phyloP scores from a whole-genome alignment of 2,797 vertebrate species.

The Gorsachius magnificus region DNA sequence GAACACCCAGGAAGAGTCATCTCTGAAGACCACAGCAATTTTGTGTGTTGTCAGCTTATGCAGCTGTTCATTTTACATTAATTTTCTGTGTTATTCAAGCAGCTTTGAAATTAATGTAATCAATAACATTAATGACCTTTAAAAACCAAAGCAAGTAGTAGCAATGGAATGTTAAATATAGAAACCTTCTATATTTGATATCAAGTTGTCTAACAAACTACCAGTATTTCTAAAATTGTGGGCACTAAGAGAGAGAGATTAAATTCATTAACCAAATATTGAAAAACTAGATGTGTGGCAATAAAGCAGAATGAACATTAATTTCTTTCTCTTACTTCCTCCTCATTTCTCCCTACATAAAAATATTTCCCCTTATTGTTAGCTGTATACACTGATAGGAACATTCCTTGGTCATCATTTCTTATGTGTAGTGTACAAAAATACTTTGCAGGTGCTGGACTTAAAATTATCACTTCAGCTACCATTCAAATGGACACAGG shows the following conservation, averaged over 20 bases:
- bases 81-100: not conserved
- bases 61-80: slow-evolving; percentile 5
- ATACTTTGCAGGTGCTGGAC: slow-evolving; percentile 33
- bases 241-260: not conserved
- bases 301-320: not conserved
- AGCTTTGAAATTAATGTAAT: slow-evolving; percentile 15
- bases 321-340: not conserved
- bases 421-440: not conserved
- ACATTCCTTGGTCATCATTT: not conserved
- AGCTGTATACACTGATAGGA: not conserved
- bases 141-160: not conserved
- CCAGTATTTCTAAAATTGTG: not conserved
- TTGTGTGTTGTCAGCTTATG: not conserved
- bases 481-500: slow-evolving; percentile 4
- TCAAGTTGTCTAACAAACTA: not conserved
- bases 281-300: not conserved
- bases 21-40: not conserved
- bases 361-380: not conserved
- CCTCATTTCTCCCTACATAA: not conserved
- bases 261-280: not conserved
- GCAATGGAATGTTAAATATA: not conserved
- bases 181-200: not conserved
- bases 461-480: slow-evolving; percentile 47
- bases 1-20: not conserved
- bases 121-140: slow-evolving; percentile 2